Evolutionary conservation across 2,113 vertebrate species (phyloP), one percentile per base, ranked within the genome.

Genomic region (Salvator merianae): DNA sequence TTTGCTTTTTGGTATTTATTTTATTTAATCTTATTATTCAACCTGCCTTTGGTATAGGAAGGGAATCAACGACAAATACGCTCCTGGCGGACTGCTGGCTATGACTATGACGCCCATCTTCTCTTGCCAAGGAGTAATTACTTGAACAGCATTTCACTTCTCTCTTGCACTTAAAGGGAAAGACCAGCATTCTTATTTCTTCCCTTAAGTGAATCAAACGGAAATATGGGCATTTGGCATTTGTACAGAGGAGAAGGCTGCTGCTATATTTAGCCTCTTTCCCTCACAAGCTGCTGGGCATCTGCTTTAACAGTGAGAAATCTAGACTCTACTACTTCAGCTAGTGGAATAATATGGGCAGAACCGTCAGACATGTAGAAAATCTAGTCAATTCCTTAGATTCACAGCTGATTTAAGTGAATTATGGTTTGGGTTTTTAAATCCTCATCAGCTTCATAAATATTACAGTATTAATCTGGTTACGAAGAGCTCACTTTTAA

Each of bases 231-330:
- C 89, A 85, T 74, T 69, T 76, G 82, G 86, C 85, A 86, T 79
- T 90, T 88, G 88, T 82, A 87, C 62, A 87, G 84, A 43, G 90
- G 84, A 16, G 13, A 92, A 84, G 90, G 92, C 79, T 77, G 84
- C 91, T 93, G 82, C 89, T 92, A 93, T 91, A 92, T 91, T 93
- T 90, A 93, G 88, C 84, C 0, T 66, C 84, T 86, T 84, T 89
- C 81, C 68, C 93, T 90, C 84, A 34, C 91, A 93, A 86, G 84
- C 89, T 93, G 89, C 86, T 0, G 3, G 71, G 84, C 84, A 85
- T 93, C 87, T 89, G 86, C 79, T 93, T 89, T 86, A 43, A 62
- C 36, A 81, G 79, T 83, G 84, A 77, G 73, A 83, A 93, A 90
- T 26, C 47, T 20, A 59, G 55, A 87, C 0, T 86, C 74, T 74